Conservation (phyloP, 2,113 vertebrate species). For the Turnix velox region DNA sequence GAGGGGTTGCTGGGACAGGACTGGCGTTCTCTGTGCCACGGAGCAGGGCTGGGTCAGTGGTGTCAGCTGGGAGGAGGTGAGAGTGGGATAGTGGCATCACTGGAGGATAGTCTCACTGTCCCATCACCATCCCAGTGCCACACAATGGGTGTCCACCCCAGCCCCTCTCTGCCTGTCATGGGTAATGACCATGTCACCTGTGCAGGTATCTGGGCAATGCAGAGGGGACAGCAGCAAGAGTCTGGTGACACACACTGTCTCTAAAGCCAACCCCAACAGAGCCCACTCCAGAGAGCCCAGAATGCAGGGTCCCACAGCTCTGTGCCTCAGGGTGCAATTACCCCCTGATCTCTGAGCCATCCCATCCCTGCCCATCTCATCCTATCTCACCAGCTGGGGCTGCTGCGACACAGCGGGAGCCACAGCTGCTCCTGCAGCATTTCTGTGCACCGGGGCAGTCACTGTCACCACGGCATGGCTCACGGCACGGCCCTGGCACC, state of each 20-base stretch:
- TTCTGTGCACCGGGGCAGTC: not conserved
- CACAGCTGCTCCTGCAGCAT: slow-evolving; percentile 3
- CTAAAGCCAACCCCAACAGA: not conserved
- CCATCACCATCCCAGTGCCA: not conserved
- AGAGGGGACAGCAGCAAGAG: not conserved
- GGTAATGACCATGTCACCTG: not conserved
- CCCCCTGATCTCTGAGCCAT: not conserved
- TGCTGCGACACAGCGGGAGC: not conserved
- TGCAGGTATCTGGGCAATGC: accelerated
- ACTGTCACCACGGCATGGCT: not conserved
- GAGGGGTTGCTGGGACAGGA: not conserved
- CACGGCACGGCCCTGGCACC: not conserved
- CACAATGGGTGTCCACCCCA: not conserved
- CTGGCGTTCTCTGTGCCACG: not conserved
- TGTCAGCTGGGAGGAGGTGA: not conserved
- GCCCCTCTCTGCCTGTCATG: not conserved
- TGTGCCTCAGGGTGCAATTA: accelerated
- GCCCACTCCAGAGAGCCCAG: accelerated
- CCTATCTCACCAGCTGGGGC: not conserved
- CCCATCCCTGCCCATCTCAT: not conserved
- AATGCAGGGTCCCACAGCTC: not conserved
- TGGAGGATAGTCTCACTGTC: accelerated
- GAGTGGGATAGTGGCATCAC: not conserved
- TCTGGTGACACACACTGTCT: not conserved
- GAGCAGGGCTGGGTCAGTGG: not conserved